phyloP scores from a whole-genome alignment of 2,888 invertebrate species.

The Diarsia mendica region DNA sequence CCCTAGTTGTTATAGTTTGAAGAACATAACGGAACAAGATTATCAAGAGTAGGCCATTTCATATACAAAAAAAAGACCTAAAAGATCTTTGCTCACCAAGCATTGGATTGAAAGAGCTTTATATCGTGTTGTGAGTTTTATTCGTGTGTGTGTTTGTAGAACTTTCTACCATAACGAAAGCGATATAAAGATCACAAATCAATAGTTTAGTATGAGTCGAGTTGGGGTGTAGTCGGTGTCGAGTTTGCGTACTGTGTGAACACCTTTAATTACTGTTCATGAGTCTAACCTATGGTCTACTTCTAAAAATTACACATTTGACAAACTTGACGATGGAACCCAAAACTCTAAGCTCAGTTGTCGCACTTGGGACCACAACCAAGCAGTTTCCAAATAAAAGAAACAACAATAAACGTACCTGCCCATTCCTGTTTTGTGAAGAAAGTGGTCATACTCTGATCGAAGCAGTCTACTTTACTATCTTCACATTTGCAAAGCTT shows the following conservation, averaged over 20 bases:
- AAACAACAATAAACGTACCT: constrained; percentile 72
- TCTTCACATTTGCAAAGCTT: constrained; percentile 88
- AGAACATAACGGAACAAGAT: neutral
- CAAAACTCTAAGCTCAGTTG: neutral
- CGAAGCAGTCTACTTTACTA: constrained; percentile 89
- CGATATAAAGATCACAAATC: neutral
- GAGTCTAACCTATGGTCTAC: no score
- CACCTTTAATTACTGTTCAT: no score
- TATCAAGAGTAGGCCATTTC: no score
- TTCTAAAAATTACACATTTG: no score
- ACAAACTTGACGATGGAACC: neutral
- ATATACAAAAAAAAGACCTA: no score
- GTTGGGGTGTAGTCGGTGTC: no score
- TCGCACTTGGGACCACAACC: no score
- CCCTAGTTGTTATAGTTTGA: neutral
- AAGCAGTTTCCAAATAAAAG: neutral
- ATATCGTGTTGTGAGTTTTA: neutral
- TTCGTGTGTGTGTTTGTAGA: neutral
- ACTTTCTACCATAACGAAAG: neutral
- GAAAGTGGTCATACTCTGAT: constrained; percentile 84
- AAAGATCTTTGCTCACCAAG: neutral
- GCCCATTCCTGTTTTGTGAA: constrained; percentile 90
- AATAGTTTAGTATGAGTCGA: no score
- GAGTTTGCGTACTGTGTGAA: no score
- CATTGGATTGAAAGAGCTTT: no score